Conservation (phyloP, 2,113 vertebrate genomes). For the Pterocles gutturalis region DNA sequence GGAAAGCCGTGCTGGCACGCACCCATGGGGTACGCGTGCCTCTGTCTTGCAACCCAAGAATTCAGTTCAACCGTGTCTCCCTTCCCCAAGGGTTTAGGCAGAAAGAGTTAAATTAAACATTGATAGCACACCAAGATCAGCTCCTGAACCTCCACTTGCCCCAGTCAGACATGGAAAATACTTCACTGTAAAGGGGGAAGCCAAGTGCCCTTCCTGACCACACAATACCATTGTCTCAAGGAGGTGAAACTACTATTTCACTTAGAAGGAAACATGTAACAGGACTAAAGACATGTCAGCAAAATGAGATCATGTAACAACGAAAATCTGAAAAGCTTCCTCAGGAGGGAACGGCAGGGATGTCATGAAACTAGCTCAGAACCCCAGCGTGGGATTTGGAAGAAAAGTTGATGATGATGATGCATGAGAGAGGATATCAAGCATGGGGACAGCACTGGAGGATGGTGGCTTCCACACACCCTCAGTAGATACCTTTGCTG, state of each 20-base stretch:
- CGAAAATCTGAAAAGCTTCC: neutral
- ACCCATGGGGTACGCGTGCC: accelerated
- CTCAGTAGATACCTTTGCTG: neutral
- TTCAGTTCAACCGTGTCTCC: neutral
- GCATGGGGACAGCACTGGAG: accelerated
- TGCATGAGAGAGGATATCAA: neutral
- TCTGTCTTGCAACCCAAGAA: neutral
- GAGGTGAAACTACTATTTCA: neutral
- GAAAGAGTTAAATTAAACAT: neutral
- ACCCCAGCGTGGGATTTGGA: accelerated
- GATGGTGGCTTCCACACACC: neutral
- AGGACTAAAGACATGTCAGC: neutral
- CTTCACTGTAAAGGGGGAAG: neutral
- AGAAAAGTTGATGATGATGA: neutral
- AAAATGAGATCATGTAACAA: neutral
- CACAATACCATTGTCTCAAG: too few species aligned
- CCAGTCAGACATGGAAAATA: neutral
- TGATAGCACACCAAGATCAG: neutral
- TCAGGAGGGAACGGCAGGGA: accelerated
- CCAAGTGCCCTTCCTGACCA: neutral
- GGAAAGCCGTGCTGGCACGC: neutral
- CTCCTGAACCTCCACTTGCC: neutral
- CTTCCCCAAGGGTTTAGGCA: neutral
- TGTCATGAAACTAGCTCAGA: neutral
- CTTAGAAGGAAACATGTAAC: neutral